phyloP scores from a whole-genome alignment of 2,888 invertebrate species.

The Cheiracanthium punctorium region DNA sequence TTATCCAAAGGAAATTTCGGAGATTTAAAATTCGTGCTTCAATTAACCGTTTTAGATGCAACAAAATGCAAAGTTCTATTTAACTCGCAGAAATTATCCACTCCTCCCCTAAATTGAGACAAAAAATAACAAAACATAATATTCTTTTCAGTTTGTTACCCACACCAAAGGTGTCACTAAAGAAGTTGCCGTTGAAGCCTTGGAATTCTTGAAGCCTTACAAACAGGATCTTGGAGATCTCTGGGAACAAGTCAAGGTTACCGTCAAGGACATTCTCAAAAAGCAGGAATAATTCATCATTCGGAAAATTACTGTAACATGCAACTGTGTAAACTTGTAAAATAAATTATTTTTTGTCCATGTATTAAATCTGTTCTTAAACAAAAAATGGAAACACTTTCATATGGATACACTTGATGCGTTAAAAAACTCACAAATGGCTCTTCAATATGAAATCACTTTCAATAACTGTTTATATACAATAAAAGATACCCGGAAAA shows the following conservation, averaged over 20 bases:
- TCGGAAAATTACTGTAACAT: too few species aligned
- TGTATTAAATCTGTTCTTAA: too few species aligned
- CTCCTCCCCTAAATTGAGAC: too few species aligned
- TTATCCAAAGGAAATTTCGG: background rate
- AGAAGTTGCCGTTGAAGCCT: slow-evolving; percentile 60
- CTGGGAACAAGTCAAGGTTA: slow-evolving; percentile 62
- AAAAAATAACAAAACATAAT: background rate
- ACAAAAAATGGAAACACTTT: too few species aligned
- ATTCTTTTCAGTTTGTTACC: slow-evolving; percentile 37
- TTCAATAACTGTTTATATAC: too few species aligned
- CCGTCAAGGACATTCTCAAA: slow-evolving; percentile 56
- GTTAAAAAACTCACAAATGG: too few species aligned
- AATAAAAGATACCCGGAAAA: too few species aligned
- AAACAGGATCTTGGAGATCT: slow-evolving; percentile 65
- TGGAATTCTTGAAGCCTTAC: slow-evolving; percentile 66
- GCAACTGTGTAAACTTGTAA: background rate
- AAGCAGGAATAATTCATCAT: slow-evolving; percentile 33
- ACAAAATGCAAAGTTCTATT: background rate
- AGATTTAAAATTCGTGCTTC: background rate
- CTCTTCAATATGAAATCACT: too few species aligned
- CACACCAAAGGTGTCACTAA: slow-evolving; percentile 62
- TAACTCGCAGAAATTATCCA: background rate
- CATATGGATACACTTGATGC: too few species aligned
- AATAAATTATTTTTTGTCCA: too few species aligned
- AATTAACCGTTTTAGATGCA: background rate